Evolutionary conservation across 2,797 vertebrate genomes (phyloP).

Genomic region (Paguma larvata): DNA sequence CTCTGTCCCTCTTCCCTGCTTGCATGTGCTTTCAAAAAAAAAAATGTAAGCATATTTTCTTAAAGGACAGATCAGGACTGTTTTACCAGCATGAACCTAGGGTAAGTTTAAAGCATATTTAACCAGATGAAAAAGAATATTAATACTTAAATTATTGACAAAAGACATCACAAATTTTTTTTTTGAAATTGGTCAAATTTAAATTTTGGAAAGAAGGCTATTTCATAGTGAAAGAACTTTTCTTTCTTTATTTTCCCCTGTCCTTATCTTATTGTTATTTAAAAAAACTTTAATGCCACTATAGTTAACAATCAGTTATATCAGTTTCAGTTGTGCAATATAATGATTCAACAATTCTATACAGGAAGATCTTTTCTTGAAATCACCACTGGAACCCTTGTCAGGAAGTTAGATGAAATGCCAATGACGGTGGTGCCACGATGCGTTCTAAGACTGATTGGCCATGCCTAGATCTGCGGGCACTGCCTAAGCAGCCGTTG

Average conservation of each 20-base stretch:
- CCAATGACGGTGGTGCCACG: not conserved
- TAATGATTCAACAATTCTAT: not conserved
- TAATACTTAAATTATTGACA: slow-evolving; percentile 27
- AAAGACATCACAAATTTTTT: not conserved
- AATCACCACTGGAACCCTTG: not conserved
- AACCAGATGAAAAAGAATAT: slow-evolving; percentile 41
- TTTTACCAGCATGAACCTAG: not conserved
- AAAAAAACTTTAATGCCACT: not conserved
- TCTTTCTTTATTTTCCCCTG: not conserved
- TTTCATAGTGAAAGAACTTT: not conserved
- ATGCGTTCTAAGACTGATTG: not conserved
- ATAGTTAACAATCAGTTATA: not conserved
- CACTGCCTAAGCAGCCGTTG: not conserved
- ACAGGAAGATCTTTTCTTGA: not conserved
- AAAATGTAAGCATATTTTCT: not conserved
- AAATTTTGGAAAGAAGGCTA: slow-evolving; percentile 22
- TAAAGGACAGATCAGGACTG: not conserved
- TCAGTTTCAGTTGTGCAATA: not conserved
- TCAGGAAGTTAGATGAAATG: slow-evolving; percentile 23
- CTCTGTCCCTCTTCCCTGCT: not conserved
- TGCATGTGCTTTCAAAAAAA: not conserved
- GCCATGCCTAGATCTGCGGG: not conserved
- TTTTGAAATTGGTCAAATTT: not conserved
- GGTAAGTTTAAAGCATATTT: slow-evolving; percentile 21
- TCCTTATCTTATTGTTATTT: not conserved